Percentiles rank a stretch among this genome's conserved stretches.
These are phyloP conservation scores for Anoplophora glabripennis DNA, from an alignment of 1,140 invertebrate genomes.

Conservation along the genomic window DNA sequence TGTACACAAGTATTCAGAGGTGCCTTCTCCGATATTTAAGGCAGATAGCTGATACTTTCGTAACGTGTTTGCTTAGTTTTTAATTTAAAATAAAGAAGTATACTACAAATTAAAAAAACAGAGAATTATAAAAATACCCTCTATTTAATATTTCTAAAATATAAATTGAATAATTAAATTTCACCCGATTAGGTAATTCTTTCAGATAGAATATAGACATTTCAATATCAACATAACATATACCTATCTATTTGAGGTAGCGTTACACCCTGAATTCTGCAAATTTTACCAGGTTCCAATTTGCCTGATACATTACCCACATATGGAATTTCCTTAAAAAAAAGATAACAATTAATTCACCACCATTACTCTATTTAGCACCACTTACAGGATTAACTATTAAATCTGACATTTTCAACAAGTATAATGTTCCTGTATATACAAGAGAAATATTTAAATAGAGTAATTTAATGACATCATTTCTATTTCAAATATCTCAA, in stretches of 20 bases:
- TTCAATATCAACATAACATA: constrained; percentile 19
- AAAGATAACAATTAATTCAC: constrained; percentile 9
- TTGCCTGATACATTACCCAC: constrained; percentile 45
- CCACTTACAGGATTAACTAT: constrained; percentile 42
- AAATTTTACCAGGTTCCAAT: constrained; percentile 59
- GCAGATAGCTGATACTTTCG: too few relatives aligned
- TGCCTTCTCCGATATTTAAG: too few relatives aligned
- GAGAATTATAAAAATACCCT: too few relatives aligned
- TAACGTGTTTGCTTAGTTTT: background rate
- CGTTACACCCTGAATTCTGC: constrained; percentile 58
- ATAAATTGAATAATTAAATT: too few relatives aligned
- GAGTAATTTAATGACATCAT: constrained; percentile 5
- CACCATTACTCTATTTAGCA: background rate
- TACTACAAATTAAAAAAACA: too few relatives aligned
- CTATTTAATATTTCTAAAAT: too few relatives aligned
- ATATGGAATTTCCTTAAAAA: constrained; percentile 38
- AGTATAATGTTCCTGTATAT: background rate
- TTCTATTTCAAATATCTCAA: too few relatives aligned
- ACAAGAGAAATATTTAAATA: constrained; percentile 9
- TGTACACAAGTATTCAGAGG: too few relatives aligned
- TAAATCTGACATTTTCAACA: background rate
- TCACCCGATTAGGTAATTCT: background rate
- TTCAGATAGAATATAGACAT: too few relatives aligned
- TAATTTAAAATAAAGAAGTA: background rate
- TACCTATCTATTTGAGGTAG: constrained; percentile 58